Conservation (phyloP, 2,113 vertebrate species). For the Gobio gobio region DNA sequence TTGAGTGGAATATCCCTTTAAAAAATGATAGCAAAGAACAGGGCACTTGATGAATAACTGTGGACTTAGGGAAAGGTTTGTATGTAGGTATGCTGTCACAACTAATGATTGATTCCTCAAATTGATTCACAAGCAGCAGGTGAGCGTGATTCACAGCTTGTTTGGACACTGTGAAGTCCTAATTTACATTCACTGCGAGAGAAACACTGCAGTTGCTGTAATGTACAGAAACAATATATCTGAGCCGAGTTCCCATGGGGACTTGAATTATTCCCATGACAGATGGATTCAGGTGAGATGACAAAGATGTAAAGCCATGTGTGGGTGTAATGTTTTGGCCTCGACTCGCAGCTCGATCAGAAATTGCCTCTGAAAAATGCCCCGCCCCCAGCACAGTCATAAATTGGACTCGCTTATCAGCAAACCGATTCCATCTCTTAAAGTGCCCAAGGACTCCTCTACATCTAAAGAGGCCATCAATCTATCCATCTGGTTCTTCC, state of each 20-base stretch:
- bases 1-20: background rate
- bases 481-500: background rate
- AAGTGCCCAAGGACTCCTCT: background rate
- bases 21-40: background rate
- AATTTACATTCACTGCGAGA: slow-evolving; percentile 37
- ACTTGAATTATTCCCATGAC: slow-evolving; percentile 37
- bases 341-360: background rate
- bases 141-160: slow-evolving; percentile 36
- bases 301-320: slow-evolving; percentile 34
- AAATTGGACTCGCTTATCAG: slow-evolving; percentile 29
- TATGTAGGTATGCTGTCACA: background rate
- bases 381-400: slow-evolving; percentile 13
- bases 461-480: slow-evolving; percentile 24
- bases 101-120: slow-evolving; percentile 26
- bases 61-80: slow-evolving; percentile 1
- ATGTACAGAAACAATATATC: slow-evolving; percentile 38
- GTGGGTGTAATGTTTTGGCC: slow-evolving; percentile 34
- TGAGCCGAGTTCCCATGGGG: slow-evolving; percentile 21
- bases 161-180: slow-evolving; percentile 28
- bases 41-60: slow-evolving; percentile 5
- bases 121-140: slow-evolving; percentile 15
- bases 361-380: slow-evolving; percentile 43
- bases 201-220: slow-evolving; percentile 5
- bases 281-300: slow-evolving; percentile 32
- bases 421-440: slow-evolving; percentile 24